phyloP scores from a whole-genome alignment of 2,888 invertebrate genomes.

The Serripes groenlandicus region DNA sequence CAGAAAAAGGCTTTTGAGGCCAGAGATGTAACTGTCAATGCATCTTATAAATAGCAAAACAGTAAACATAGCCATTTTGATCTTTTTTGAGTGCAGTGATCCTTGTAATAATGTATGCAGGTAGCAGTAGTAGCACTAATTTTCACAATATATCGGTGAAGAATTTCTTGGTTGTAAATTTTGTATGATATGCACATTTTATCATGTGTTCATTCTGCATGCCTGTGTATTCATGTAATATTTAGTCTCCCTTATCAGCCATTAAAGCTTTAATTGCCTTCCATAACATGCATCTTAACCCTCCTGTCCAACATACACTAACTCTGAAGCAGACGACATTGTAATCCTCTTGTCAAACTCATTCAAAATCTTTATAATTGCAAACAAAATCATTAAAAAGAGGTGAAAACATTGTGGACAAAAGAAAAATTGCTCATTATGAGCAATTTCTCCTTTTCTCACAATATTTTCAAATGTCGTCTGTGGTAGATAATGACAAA shows the following conservation, averaged over 20 bases:
- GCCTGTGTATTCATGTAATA: not conserved
- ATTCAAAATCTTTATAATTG: not conserved
- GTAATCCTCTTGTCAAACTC: not conserved
- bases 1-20: not conserved
- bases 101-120: not conserved
- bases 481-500: too few relatives aligned
- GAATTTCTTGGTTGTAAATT: too few relatives aligned
- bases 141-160: too few relatives aligned
- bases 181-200: not conserved
- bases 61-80: too few relatives aligned
- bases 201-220: not conserved
- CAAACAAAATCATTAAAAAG: not conserved
- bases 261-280: not conserved
- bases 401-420: not conserved
- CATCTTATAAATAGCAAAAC: too few relatives aligned
- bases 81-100: too few relatives aligned
- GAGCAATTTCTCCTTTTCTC: slow-evolving; percentile 4
- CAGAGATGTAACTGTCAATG: too few relatives aligned
- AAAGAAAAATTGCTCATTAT: not conserved
- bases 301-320: not conserved
- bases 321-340: not conserved
- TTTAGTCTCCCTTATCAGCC: not conserved
- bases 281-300: not conserved
- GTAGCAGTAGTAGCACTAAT: not conserved
- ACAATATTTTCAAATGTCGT: not conserved